Conservation (phyloP, 2,888 invertebrate species). For the Zaprionus obscuricornis region DNA sequence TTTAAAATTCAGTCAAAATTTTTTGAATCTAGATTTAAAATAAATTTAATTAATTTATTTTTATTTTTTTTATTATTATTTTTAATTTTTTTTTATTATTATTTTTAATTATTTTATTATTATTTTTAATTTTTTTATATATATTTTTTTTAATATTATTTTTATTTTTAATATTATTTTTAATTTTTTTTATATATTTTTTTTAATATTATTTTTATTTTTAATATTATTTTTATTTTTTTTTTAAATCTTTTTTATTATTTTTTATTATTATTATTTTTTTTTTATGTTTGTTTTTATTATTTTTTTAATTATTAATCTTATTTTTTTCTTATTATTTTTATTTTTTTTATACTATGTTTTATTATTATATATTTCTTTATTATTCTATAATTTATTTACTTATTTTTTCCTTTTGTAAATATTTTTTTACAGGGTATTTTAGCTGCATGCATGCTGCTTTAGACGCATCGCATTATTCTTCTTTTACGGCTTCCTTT, state of each 20-base stretch:
- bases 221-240: too few species aligned
- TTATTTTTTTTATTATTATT: constrained; percentile 31
- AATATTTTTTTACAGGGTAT: constrained; percentile 15
- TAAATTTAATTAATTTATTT: neutral
- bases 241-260: too few species aligned
- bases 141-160: too few species aligned
- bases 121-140: too few species aligned
- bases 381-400: neutral
- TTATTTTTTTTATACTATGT: neutral
- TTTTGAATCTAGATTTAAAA: neutral
- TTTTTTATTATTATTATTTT: neutral
- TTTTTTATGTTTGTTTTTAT: neutral
- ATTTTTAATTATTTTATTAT: too few species aligned
- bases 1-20: neutral
- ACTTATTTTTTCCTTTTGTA: neutral
- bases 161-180: too few species aligned
- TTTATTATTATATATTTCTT: constrained; percentile 33
- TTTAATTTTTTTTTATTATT: too few species aligned
- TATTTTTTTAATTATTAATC: too few species aligned
- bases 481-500: constrained; percentile 22
- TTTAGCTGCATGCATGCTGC: too few species aligned
- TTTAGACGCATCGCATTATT: constrained; percentile 1
- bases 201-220: constrained; percentile 32
- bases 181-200: neutral
- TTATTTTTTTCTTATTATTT: neutral